Conservation (phyloP, 2,113 vertebrate genomes). For the Campylorhamphus procurvoides region DNA sequence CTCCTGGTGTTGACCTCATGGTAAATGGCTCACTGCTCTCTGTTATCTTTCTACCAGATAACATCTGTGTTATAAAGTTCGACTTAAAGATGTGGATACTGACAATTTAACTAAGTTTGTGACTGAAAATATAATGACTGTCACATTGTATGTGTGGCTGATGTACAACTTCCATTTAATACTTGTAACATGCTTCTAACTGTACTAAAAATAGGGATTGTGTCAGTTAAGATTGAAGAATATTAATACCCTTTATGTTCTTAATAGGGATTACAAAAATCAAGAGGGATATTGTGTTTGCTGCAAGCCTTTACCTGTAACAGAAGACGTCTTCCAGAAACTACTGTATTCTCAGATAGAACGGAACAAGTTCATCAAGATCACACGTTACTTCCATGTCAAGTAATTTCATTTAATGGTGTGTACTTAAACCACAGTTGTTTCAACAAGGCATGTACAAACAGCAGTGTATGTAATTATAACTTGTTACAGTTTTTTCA, state of each 20-base stretch:
- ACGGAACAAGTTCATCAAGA: not conserved
- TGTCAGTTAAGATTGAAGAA: not conserved
- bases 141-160: too few relatives aligned
- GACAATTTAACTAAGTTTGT: not conserved
- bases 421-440: slow-evolving; percentile 64
- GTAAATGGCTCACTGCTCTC: not conserved
- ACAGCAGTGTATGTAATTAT: slow-evolving; percentile 83
- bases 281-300: slow-evolving; percentile 98
- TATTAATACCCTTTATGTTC: not conserved
- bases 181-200: not conserved
- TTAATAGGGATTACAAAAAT: slow-evolving; percentile 93
- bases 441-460: slow-evolving; percentile 73
- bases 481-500: slow-evolving; percentile 81
- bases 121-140: not conserved
- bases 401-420: slow-evolving; percentile 68
- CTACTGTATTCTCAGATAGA: not conserved
- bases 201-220: not conserved
- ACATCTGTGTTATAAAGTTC: not conserved
- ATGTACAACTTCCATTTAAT: not conserved
- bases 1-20: not conserved
- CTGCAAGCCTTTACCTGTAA: slow-evolving; percentile 95
- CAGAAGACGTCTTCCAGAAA: not conserved
- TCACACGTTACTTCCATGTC: not conserved
- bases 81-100: not conserved
- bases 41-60: not conserved